Evolutionary conservation across 92 coral and sea anemone species (phyloP).

Genomic region (Epizoanthus scotinus): DNA sequence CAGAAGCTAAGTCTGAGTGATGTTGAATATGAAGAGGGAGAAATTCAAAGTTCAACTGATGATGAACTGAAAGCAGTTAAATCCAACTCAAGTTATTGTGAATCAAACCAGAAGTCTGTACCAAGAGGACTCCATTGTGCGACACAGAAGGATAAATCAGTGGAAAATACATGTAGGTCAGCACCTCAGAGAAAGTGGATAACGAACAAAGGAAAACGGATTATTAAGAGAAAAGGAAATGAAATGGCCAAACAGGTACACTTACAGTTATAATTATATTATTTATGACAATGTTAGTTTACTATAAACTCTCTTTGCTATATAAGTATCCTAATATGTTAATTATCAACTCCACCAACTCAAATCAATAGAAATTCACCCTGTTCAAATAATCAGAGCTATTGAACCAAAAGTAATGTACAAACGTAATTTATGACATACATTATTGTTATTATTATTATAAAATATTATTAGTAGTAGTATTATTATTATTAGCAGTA

Average conservation of each 20-base stretch:
- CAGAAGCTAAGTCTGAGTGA: not conserved
- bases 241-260: slow-evolving; percentile 8
- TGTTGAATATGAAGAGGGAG: slow-evolving; percentile 21
- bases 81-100: not conserved
- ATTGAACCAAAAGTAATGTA: no score
- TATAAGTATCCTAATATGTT: no score
- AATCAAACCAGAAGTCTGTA: not conserved
- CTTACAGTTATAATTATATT: not conserved
- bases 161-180: slow-evolving; percentile 7
- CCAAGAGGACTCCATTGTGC: not conserved
- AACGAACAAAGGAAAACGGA: slow-evolving; percentile 4
- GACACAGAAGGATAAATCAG: not conserved
- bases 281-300: no score
- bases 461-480: no score
- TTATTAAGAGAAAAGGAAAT: not conserved
- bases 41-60: slow-evolving; percentile 25
- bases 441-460: no score
- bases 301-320: no score
- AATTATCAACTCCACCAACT: no score
- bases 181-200: not conserved
- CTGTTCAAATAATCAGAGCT: no score
- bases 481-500: no score
- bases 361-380: no score
- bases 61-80: not conserved
- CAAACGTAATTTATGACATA: no score